A percentile compares a stretch with the other conserved stretches of the same genome.
Evolutionary conservation across 2,113 vertebrate species (phyloP).

Genomic region (Parotia lawesii): DNA sequence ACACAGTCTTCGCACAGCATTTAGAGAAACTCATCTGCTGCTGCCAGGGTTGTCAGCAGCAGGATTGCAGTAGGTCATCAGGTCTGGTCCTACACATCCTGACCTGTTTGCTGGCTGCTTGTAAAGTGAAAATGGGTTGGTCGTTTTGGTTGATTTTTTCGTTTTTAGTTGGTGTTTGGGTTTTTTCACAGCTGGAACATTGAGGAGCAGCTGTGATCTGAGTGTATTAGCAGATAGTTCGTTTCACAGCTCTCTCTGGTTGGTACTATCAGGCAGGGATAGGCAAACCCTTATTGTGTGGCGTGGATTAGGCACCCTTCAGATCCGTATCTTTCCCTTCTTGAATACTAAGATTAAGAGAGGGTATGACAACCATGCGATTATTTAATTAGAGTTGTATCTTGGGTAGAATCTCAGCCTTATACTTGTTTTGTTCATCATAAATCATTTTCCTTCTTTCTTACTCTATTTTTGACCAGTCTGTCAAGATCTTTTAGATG

Average conservation of each 20-base stretch:
- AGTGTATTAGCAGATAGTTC: not conserved
- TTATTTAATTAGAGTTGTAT: not conserved
- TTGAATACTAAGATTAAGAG: not conserved
- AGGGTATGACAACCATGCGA: not conserved
- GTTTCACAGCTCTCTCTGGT: not conserved
- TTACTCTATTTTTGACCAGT: not conserved
- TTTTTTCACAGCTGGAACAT: not conserved
- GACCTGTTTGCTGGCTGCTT: not conserved
- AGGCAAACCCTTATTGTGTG: not conserved
- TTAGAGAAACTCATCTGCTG: not conserved
- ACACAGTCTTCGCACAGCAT: accelerated
- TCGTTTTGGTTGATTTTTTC: not conserved
- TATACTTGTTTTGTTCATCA: not conserved
- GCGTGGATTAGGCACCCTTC: not conserved
- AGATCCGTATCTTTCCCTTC: not conserved
- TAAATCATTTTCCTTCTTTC: not conserved
- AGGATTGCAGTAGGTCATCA: not conserved
- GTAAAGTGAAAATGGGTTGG: not conserved
- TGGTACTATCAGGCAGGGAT: not conserved
- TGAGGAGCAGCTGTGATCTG: not conserved
- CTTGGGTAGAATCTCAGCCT: not conserved
- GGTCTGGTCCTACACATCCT: not conserved
- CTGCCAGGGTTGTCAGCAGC: not conserved
- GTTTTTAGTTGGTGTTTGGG: not conserved
- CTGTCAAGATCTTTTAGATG: not conserved